A percentile compares a stretch with the other conserved stretches of the same genome.
Conservation (phyloP, 2,797 vertebrate genomes). For the Meda fulgida region DNA sequence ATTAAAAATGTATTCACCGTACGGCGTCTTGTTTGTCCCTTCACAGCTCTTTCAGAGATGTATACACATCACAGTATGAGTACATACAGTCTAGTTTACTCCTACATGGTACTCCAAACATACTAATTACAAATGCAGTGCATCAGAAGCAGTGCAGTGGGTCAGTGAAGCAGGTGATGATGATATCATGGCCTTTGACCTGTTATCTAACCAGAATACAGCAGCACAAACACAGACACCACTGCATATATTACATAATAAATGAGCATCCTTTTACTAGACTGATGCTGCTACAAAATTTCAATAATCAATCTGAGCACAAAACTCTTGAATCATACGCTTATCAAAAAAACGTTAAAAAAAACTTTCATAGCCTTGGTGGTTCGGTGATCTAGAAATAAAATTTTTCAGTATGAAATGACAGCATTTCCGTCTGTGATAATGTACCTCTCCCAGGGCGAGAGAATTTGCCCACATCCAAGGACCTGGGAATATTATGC, state of each 20-base stretch:
- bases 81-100: not conserved
- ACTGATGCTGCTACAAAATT: not conserved
- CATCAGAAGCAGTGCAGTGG: constrained; percentile 15
- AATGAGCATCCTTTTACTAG: not conserved
- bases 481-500: constrained; percentile 41
- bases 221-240: not conserved
- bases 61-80: not conserved
- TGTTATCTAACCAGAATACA: not conserved
- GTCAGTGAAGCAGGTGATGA: constrained; percentile 13
- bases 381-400: constrained; percentile 18
- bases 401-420: constrained; percentile 9
- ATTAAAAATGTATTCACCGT: not conserved
- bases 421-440: constrained; percentile 15
- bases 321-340: not conserved
- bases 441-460: constrained; percentile 38
- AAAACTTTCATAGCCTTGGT: not conserved
- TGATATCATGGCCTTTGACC: not conserved
- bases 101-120: not conserved
- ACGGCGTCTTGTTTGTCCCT: not conserved
- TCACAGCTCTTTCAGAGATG: not conserved
- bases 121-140: not conserved
- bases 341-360: no score
- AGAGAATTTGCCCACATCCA: constrained; percentile 20
- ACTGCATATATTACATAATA: not conserved
- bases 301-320: not conserved